Base-by-base conservation (phyloP, 1,140 invertebrate genomes). In the Drosophila bipectinata region DNA sequence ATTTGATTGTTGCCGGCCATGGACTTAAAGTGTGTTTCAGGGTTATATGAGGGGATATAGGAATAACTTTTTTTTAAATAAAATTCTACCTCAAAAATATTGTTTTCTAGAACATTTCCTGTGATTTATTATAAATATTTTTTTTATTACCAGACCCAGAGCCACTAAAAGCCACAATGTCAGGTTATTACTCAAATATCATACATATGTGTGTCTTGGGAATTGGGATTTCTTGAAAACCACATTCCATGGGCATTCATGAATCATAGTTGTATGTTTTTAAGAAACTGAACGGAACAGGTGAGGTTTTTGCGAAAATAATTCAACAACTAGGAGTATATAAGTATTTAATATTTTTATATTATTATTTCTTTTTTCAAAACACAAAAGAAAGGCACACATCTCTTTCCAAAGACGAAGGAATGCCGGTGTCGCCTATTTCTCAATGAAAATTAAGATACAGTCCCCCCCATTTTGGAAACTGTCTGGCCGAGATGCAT, bases 361-460 rank as follows among this genome's bases (percentile, higher is more conserved):
- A 77, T 85, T 80, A 77, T 80, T 66, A 77, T 84, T 63, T 41
- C 69, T 49, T 47, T 85, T 80, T 67, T 68, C 28, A 73, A 80
- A 85, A 85, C 60, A 85, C 51, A 48, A 59, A 56, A 21, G 60
- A 64, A 48, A 28, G 6, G 26, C 26, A 28, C 5, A 28, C 21
- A 7, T 28, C 6, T 7, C 26, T 28, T 3, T 21, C 21, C 26
- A 7, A 28, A 28, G 26, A 7, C 26, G 26, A 4, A 28, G 59
- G 69, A 44, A 39, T 9, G 18, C 24, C 8, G 66, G 66, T 55
- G 53, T 44, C 52, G 69, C 55, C 18, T 69, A 67, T 88, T 87
- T 83, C 67, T 87, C 83, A 87, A 87, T 87, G 83, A 87, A 88
- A 66, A 72, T 64, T 39, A 52, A 55, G 49, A 77, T 66, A 39